phyloP scores from a whole-genome alignment of 1,140 invertebrate genomes.

The Pogonomyrmex californicus region DNA sequence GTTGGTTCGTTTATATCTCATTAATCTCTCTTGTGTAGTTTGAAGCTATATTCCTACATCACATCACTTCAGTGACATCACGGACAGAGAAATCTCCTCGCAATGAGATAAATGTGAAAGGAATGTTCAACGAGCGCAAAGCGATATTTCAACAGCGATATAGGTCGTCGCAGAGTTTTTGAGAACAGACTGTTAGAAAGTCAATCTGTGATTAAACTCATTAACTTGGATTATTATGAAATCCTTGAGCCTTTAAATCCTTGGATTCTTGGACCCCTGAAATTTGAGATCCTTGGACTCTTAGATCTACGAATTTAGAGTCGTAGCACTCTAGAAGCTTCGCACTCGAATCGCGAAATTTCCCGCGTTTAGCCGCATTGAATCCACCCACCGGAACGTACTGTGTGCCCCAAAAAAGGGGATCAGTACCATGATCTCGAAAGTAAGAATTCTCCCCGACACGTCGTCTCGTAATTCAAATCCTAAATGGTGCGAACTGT shows the following conservation, averaged over 20 bases:
- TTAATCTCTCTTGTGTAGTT: neutral
- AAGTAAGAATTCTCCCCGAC: constrained; percentile 23
- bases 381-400: constrained; percentile 10
- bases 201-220: constrained; percentile 42
- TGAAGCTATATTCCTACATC: neutral
- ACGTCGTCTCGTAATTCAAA: constrained; percentile 24
- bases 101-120: constrained; percentile 45
- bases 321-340: constrained; percentile 27
- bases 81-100: constrained; percentile 22
- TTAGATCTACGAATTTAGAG: constrained; percentile 42
- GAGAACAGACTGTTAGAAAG: constrained; percentile 41
- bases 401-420: constrained; percentile 29
- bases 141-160: constrained; percentile 52
- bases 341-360: constrained; percentile 39
- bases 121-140: constrained; percentile 59
- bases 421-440: constrained; percentile 38
- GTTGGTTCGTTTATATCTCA: neutral
- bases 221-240: constrained; percentile 51
- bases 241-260: constrained; percentile 57
- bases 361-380: neutral
- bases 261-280: constrained; percentile 61
- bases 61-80: constrained; percentile 47
- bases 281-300: constrained; percentile 40
- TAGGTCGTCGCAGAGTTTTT: constrained; percentile 56
- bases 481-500: constrained; percentile 22